Conservation (phyloP, 2,888 invertebrate genomes). For the Leucania comma region DNA sequence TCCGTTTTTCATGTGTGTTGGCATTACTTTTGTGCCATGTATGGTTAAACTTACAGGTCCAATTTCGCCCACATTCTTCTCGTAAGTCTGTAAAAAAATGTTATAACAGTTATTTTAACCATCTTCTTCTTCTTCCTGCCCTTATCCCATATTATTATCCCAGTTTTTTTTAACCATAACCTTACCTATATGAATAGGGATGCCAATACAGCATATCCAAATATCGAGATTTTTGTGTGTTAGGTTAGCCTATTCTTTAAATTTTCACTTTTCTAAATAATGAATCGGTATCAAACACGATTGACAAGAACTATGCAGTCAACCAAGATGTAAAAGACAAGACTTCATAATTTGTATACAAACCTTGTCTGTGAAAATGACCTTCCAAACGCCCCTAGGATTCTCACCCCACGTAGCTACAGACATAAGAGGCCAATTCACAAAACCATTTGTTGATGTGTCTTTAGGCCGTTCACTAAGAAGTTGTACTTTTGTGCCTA, state of each 20-base stretch:
- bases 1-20: slow-evolving; percentile 91
- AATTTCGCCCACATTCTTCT: slow-evolving; percentile 91
- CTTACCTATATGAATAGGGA: too few species aligned
- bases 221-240: too few species aligned
- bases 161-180: too few species aligned
- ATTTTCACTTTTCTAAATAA: too few species aligned
- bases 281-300: too few species aligned
- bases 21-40: slow-evolving; percentile 93
- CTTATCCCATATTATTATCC: too few species aligned
- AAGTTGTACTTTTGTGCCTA: slow-evolving; percentile 93
- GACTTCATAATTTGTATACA: background rate
- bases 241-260: too few species aligned
- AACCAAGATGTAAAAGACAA: too few species aligned
- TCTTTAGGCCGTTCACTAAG: slow-evolving; percentile 94
- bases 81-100: slow-evolving; percentile 74
- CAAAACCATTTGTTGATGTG: slow-evolving; percentile 93
- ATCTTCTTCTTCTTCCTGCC: too few species aligned
- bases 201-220: too few species aligned
- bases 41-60: slow-evolving; percentile 91
- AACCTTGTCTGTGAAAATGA: slow-evolving; percentile 87
- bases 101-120: background rate
- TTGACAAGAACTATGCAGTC: too few species aligned
- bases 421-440: slow-evolving; percentile 96
- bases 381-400: slow-evolving; percentile 93
- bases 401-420: slow-evolving; percentile 98